Conservation (phyloP, 2,888 invertebrate species). For the Oxycera nigricornis region DNA sequence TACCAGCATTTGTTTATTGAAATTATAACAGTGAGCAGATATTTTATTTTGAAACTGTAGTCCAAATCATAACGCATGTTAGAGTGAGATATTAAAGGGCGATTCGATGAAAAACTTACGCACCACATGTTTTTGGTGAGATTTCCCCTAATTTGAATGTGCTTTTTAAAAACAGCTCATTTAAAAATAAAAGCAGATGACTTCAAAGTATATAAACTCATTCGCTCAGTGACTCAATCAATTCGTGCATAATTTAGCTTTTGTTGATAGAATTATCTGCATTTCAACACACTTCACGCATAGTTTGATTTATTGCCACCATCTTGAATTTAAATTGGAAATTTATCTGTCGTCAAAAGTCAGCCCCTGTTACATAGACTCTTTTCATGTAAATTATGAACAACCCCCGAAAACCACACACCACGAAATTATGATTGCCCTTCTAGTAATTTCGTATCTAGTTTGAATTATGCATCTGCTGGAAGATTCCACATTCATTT, state of each 20-base stretch:
- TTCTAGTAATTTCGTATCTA: background rate
- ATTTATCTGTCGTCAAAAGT: slow-evolving; percentile 27
- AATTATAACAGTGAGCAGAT: no score
- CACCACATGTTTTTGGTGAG: no score
- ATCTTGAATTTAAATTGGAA: slow-evolving; percentile 34
- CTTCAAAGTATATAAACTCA: background rate
- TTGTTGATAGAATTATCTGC: slow-evolving; percentile 14
- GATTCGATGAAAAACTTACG: no score
- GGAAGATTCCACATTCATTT: slow-evolving; percentile 29
- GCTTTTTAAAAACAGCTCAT: background rate
- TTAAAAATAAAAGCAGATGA: background rate
- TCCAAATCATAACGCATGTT: no score
- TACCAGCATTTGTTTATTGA: no score
- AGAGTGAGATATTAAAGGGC: no score
- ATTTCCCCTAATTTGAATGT: no score
- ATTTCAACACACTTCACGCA: slow-evolving; percentile 7
- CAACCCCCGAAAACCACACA: slow-evolving; percentile 13
- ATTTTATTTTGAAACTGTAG: no score
- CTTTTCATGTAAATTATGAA: slow-evolving; percentile 8
- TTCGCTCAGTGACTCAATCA: background rate
- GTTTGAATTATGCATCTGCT: slow-evolving; percentile 29
- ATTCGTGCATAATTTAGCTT: slow-evolving; percentile 3
- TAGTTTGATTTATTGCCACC: slow-evolving; percentile 9
- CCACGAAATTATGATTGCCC: slow-evolving; percentile 3
- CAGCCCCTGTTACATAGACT: background rate